A percentile compares a stretch with the other conserved stretches of the same genome.
phyloP scores from a whole-genome alignment of 2,797 vertebrate genomes.

The Melanogrammus aeglefinus region DNA sequence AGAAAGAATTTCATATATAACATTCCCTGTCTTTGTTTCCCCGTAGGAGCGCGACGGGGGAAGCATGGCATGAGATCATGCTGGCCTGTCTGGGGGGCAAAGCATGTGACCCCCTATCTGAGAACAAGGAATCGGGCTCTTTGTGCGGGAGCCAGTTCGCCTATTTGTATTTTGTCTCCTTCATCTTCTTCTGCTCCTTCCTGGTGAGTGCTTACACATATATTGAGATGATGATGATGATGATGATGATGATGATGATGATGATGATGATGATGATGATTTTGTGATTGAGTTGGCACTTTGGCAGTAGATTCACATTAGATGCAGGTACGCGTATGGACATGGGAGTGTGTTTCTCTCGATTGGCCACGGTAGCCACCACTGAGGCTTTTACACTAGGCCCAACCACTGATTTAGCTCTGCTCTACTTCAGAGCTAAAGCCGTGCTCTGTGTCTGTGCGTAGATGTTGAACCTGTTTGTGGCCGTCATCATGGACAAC shows the following conservation, averaged over 20 bases:
- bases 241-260: too few species aligned
- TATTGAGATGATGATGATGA: too few species aligned
- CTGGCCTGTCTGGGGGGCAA: conserved; percentile 87
- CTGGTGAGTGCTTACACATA: conserved; percentile 75
- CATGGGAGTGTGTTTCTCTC: too few species aligned
- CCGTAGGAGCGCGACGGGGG: conserved; percentile 88
- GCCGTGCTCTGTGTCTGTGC: conserved; percentile 2
- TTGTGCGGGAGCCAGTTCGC: conserved; percentile 94
- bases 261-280: background rate
- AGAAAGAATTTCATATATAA: background rate
- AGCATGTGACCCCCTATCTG: conserved; percentile 79
- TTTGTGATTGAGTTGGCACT: background rate
- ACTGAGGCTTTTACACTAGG: too few species aligned
- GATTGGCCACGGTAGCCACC: too few species aligned
- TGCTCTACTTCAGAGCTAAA: too few species aligned
- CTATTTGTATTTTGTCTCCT: conserved; percentile 97
- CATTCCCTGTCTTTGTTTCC: background rate
- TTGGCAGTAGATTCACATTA: background rate
- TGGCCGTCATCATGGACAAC: conserved; percentile 97
- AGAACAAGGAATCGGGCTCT: conserved; percentile 69
- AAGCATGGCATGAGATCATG: conserved; percentile 97
- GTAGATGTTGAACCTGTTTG: conserved; percentile 95
- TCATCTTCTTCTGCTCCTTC: conserved; percentile 97
- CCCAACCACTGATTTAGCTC: too few species aligned
- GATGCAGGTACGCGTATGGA: background rate